Conservation (phyloP, 2,888 invertebrate genomes). For the Agrochola lychnidis region DNA sequence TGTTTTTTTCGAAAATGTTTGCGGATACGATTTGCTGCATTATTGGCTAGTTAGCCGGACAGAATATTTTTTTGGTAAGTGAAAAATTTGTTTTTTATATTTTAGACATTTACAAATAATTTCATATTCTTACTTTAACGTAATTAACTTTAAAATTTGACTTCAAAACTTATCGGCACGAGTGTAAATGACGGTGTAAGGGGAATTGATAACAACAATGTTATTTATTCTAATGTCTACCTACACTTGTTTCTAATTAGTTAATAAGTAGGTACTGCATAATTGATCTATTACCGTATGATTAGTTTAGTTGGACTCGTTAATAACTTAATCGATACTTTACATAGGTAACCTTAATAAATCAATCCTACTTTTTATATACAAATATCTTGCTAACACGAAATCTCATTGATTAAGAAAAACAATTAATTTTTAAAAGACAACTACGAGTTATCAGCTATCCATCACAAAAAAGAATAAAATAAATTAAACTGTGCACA, state of each 20-base stretch:
- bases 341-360: background rate
- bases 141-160: conserved; percentile 1
- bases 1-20: conserved; percentile 58
- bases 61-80: conserved; percentile 63
- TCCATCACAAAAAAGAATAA: background rate
- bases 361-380: background rate
- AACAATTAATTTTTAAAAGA: background rate
- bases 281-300: background rate
- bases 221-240: conserved; percentile 9
- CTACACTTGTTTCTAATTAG: conserved; percentile 35
- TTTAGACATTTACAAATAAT: background rate
- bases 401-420: background rate
- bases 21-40: conserved; percentile 59
- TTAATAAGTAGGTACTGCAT: conserved; percentile 20
- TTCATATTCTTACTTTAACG: background rate
- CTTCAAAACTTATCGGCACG: conserved; percentile 6
- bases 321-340: background rate
- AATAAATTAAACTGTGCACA: background rate
- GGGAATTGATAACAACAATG: conserved; percentile 34
- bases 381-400: background rate
- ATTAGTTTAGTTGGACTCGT: background rate
- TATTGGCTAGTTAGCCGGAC: conserved; percentile 59
- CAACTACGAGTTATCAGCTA: background rate
- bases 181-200: background rate
- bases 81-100: background rate